Conservation (phyloP, 2,797 vertebrate species). For the Xiphophorus birchmanni region DNA sequence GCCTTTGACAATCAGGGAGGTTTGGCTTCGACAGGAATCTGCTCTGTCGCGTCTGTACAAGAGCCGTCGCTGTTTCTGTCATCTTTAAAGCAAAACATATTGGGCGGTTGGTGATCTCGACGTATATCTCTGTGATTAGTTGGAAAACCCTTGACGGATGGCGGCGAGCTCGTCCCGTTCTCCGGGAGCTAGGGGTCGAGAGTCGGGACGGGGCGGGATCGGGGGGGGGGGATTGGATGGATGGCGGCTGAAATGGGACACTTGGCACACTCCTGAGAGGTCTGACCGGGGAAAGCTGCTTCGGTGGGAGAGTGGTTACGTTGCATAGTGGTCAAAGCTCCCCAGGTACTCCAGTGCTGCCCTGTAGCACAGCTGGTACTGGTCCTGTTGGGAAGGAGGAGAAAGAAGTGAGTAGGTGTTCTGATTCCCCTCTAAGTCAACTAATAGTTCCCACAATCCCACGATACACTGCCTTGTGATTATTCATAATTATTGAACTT, state of each 20-base stretch:
- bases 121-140: constrained; percentile 69
- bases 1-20: constrained; percentile 78
- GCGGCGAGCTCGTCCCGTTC: constrained; percentile 68
- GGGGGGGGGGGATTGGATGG: constrained; percentile 73
- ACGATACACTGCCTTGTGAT: background rate
- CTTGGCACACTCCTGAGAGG: constrained; percentile 83
- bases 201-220: constrained; percentile 39
- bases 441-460: background rate
- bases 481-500: background rate
- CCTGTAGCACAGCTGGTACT: constrained; percentile 97
- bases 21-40: constrained; percentile 66
- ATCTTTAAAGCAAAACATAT: constrained; percentile 72
- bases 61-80: constrained; percentile 56
- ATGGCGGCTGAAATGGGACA: constrained; percentile 90
- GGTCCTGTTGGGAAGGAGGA: constrained; percentile 82
- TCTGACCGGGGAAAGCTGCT: constrained; percentile 67
- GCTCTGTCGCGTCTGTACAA: constrained; percentile 70
- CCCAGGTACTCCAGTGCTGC: constrained; percentile 96
- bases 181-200: constrained; percentile 30
- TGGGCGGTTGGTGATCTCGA: constrained; percentile 47
- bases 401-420: background rate
- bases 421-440: background rate
- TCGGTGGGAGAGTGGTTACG: constrained; percentile 89
- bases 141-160: constrained; percentile 51
- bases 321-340: constrained; percentile 99